Evolutionary conservation across 1,140 invertebrate genomes (phyloP), one percentile per base, ranked within the genome.

Genomic region (Apis mellifera): DNA sequence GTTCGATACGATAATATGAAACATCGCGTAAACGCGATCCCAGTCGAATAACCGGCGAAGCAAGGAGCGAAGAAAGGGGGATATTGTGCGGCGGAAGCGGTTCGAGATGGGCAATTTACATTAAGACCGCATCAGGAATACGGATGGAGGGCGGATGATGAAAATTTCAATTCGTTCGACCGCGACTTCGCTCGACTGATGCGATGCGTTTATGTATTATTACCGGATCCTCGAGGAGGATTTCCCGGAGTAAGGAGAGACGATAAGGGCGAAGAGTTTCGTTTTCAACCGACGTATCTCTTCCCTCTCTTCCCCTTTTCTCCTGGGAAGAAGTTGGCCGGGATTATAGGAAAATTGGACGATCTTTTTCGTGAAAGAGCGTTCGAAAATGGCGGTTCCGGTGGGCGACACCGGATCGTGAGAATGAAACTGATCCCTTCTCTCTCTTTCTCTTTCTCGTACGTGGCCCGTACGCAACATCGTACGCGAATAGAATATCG

Each of bases 271-370:
- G n/a, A 12, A 17, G 78, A 50, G 21, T 84, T 68, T 68, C 66
- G 77, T 72, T 71, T 54, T 52, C 48, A 52, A 59, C 48, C 12
- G 42, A 19, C 13, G 57, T 15, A 78, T 42, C 32, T 42, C 0
- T 0, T 4, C 4, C 32, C 4, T 1, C 7, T 5, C 32, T 5
- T 2, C 5, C 3, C 32, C 32, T 5, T 2, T 32, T 42, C 4
- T 4, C 4, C 32, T 4, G n/a, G 78, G 69, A 82, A 65, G 55
- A 59, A 77, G 65, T 76, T 88, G 78, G 50, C 78, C 17, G 64
- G 86, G 86, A 90, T 90, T 90, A 90, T 78, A 84, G 85, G 84
- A 89, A 90, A 90, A 89, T 87, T 86, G 86, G 84, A 88, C 83
- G 83, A 81, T 42, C 52, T 78, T 62, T 15, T 15, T 72, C 59